phyloP scores from a whole-genome alignment of 2,888 invertebrate genomes.

The Steinernema hermaphroditum region DNA sequence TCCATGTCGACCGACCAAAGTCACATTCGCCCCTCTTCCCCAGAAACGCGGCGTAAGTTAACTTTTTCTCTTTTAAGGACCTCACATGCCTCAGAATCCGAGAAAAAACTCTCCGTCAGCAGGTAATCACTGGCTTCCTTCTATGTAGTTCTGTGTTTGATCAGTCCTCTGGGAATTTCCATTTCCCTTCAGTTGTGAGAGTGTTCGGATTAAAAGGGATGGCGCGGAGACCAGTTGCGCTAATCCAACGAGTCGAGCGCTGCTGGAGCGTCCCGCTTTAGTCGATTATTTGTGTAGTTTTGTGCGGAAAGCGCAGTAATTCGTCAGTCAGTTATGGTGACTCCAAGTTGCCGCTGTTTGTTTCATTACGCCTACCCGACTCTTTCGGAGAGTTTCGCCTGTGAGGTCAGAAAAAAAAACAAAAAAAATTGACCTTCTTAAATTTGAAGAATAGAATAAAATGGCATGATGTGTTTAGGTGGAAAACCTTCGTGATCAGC shows the following conservation, averaged over 20 bases:
- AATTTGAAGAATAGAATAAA: no score
- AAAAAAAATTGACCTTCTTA: no score
- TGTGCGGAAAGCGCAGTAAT: background rate
- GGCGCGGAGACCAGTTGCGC: constrained; percentile 17
- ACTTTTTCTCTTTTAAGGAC: constrained; percentile 6
- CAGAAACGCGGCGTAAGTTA: background rate
- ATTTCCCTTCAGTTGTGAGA: background rate
- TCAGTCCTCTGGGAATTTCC: background rate
- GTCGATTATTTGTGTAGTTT: constrained; percentile 23
- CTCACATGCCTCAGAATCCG: background rate
- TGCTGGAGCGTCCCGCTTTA: constrained; percentile 10
- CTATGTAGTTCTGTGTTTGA: constrained; percentile 12
- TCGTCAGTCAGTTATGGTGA: constrained; percentile 1
- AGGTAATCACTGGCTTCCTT: constrained; percentile 1
- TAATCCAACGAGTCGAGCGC: background rate
- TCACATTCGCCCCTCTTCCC: constrained; percentile 30
- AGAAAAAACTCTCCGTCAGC: background rate
- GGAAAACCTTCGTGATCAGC: constrained; percentile 56
- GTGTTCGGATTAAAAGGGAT: background rate
- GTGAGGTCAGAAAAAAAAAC: constrained; percentile 34
- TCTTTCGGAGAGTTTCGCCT: constrained; percentile 35
- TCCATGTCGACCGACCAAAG: constrained; percentile 2
- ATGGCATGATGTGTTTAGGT: no score
- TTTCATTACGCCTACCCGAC: constrained; percentile 39
- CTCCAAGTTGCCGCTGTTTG: constrained; percentile 34